Base-by-base conservation (phyloP, 2,113 vertebrate species). In the Propithecus coquereli region DNA sequence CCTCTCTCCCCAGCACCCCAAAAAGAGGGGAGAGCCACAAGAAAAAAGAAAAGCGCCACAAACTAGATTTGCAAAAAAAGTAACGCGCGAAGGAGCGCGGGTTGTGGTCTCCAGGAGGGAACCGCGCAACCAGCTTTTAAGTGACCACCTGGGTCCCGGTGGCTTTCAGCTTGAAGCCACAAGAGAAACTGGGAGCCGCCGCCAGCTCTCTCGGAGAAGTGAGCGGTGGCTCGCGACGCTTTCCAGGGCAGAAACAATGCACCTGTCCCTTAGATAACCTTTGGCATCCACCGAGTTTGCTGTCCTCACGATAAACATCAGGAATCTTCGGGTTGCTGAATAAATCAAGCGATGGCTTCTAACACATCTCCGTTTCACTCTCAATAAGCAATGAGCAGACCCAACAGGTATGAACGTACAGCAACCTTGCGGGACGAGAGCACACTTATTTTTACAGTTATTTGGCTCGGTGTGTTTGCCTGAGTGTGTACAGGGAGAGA, bases 201-300 rank as follows among this genome's bases (percentile, higher is more conserved):
- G 17, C 76, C 92, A 61, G 40, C n/a, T 71, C 85, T 77, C 52
- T 20, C 23, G 47, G 20, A 91, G 54, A 87, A 22, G 50, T 20
- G 68, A 97, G 90, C 73, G 8, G 40, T 13, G 9, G 92, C 91
- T 92, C 34, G 68, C n/a, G 90, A 97, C 96, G 27, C 95, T 96
- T 97, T 98, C 66, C 88, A 84, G 11, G 32, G 61, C 81, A 93
- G 96, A 94, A 96, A 96, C 81, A 23, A 65, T 86, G 97, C 97
- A 98, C 97, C 98, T 97, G 97, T 40, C 96, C 96, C 82, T 88
- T 47, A 84, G 94, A 96, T 98, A 98, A 98, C 97, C 97, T 96
- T 96, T 93, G 94, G 57, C 97, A 71, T 96, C 83, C 59, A 65
- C 3, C 2, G 50, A 94, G 91, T 80, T 95, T 95, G 81, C 74